Evolutionary conservation across 92 coral and sea anemone genomes (phyloP), one percentile per base, ranked within the genome.

Genomic region (Porites evermanni): DNA sequence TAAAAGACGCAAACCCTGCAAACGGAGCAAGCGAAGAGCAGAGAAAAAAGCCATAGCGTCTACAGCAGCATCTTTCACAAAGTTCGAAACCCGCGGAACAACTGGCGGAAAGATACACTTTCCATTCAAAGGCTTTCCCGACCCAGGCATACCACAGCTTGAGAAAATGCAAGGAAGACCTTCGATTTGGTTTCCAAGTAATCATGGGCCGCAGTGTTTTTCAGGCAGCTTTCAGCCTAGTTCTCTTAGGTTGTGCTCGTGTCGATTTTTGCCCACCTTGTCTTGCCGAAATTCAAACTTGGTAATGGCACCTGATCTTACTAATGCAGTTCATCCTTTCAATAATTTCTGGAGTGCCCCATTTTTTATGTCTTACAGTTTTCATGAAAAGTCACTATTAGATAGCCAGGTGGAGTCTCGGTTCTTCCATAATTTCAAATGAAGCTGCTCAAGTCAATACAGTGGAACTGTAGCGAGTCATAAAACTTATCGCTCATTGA

Each of bases 1-100:
- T 23, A 84, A 89, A 66, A 72, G 95, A 51, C 89, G 92, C 50
- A 84, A 76, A 58, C 7, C 87, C 65, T 54, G 60, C 13, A 87
- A 74, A 67, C 52, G 80, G 61, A 83, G 21, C 53, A 74, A 32
- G 80, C 64, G 87, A 81, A n/a, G 66, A 71, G n/a, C 60, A 70
- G 67, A 70, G 56, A 81, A 81, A 58, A 81, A 81, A 71, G 32
- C 13, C 21, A 4, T 16, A 3, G 12, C 67, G 26, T 17, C 78
- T 12, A 38, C 6, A 4, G 60, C 78, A 7, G 18, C 67, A 13
- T 67, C 6, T 56, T 56, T 10, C 4, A 18, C 52, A n/a, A 70
- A 81, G 16, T n/a, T n/a, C 65, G 17, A 58, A 21, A 32, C 72
- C 6, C 74, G 73, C 52, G 74, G 59, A 64, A 20, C 73, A 26